Percentiles rank a stretch among this genome's conserved stretches.
Evolutionary conservation across 1,140 invertebrate species (phyloP).

Genomic region (Dendrolimus kikuchii): DNA sequence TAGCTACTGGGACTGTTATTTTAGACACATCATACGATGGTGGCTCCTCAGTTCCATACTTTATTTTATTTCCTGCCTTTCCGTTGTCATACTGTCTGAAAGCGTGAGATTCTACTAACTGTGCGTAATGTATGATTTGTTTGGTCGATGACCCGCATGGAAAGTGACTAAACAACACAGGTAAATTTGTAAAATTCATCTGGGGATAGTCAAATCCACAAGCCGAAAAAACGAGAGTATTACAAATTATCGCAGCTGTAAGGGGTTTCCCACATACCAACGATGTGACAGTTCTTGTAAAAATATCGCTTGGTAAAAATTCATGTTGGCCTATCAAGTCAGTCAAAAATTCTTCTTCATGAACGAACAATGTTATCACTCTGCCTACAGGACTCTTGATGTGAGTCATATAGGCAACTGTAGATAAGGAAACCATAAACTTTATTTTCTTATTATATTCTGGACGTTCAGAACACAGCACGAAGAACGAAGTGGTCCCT

Average conservation of each 20-base stretch:
- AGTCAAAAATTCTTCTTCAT: not conserved
- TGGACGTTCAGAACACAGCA: slow-evolving; percentile 70
- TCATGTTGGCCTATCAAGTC: not conserved
- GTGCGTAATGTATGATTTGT: slow-evolving; percentile 81
- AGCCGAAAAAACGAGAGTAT: slow-evolving; percentile 12
- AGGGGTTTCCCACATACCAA: not conserved
- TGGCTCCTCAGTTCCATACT: slow-evolving; percentile 65
- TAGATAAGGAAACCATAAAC: slow-evolving; percentile 74
- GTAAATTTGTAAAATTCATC: slow-evolving; percentile 70
- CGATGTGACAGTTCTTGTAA: not conserved
- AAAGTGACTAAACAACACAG: slow-evolving; percentile 82
- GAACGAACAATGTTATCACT: slow-evolving; percentile 1
- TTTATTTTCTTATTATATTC: slow-evolving; percentile 75
- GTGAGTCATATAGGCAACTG: slow-evolving; percentile 72
- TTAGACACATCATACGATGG: slow-evolving; percentile 75
- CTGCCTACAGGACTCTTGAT: slow-evolving; percentile 63
- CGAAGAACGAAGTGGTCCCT: slow-evolving; percentile 58
- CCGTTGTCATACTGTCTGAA: slow-evolving; percentile 66
- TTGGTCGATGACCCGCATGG: slow-evolving; percentile 84
- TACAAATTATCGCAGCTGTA: slow-evolving; percentile 5
- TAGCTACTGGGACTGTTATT: slow-evolving; percentile 74
- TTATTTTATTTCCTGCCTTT: slow-evolving; percentile 37
- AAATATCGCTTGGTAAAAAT: slow-evolving; percentile 1
- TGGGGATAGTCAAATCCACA: slow-evolving; percentile 20
- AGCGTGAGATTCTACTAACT: slow-evolving; percentile 63